phyloP scores from a whole-genome alignment of 2,113 vertebrate species.

The Triplophysa siluroides region DNA sequence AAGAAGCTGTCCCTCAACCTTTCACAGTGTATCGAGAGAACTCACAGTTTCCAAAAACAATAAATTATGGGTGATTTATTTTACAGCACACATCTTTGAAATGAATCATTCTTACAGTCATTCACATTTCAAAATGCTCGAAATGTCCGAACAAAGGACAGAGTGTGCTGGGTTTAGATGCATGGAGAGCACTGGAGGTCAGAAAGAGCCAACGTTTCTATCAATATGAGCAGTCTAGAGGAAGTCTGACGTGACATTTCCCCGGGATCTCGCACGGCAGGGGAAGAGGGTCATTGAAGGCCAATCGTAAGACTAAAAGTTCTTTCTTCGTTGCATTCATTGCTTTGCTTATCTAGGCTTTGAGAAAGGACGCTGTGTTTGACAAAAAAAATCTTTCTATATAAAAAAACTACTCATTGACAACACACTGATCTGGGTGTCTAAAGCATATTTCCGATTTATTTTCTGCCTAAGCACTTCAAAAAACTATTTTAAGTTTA shows the following conservation, averaged over 20 bases:
- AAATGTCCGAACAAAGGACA: constrained; percentile 1
- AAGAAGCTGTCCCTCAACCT: not conserved
- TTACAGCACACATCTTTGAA: not conserved
- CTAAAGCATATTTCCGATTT: too few relatives aligned
- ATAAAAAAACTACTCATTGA: too few relatives aligned
- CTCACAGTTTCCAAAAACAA: constrained; percentile 7
- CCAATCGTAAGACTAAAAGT: constrained; percentile 62
- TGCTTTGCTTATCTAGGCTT: constrained; percentile 20
- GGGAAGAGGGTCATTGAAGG: constrained; percentile 57
- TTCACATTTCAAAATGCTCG: not conserved
- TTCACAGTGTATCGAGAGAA: not conserved
- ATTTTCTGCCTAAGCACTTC: too few relatives aligned
- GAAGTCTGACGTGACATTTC: constrained; percentile 69
- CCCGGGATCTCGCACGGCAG: constrained; percentile 53
- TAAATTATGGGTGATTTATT: not conserved
- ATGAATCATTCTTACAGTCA: constrained; percentile 14
- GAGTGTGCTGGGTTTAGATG: constrained; percentile 15
- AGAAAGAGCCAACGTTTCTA: constrained; percentile 43
- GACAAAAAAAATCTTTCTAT: too few relatives aligned
- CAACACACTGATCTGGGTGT: too few relatives aligned
- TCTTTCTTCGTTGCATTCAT: constrained; percentile 45
- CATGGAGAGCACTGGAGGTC: constrained; percentile 25
- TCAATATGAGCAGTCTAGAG: constrained; percentile 57
- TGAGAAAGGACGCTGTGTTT: not conserved
- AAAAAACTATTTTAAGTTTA: too few relatives aligned